Evolutionary conservation across 2,797 vertebrate species (phyloP).

Genomic region (Scarus forsteni): DNA sequence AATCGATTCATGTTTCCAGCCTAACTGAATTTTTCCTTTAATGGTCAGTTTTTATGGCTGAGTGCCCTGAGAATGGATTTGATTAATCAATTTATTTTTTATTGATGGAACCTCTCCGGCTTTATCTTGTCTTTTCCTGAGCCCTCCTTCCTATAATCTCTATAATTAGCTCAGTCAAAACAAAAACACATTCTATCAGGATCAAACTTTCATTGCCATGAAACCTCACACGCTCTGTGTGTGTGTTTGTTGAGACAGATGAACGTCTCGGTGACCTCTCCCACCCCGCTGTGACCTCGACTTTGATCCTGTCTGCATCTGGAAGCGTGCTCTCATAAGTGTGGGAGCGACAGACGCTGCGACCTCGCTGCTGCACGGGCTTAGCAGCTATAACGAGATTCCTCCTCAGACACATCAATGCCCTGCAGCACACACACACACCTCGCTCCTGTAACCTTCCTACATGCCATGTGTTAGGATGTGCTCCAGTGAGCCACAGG

Average conservation of each 20-base stretch:
- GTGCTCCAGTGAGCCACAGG: constrained; percentile 51
- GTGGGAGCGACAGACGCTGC: background rate
- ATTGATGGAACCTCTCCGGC: background rate
- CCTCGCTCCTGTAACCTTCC: constrained; percentile 20
- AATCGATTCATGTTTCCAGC: too few relatives aligned
- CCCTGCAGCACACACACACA: constrained; percentile 25
- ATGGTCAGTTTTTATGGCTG: background rate
- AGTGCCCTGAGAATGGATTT: background rate
- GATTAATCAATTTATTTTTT: background rate
- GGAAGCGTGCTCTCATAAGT: constrained; percentile 14
- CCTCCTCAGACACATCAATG: constrained; percentile 14
- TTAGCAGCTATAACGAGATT: constrained; percentile 39
- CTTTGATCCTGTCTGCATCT: constrained; percentile 11
- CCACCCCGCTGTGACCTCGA: background rate
- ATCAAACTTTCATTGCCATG: constrained; percentile 6
- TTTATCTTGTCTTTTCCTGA: background rate
- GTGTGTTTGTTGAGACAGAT: background rate
- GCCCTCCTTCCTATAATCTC: too few relatives aligned
- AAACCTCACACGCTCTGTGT: constrained; percentile 2
- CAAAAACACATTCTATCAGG: background rate
- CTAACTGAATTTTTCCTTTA: background rate
- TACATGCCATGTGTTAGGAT: constrained; percentile 26
- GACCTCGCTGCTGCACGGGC: background rate
- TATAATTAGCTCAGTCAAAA: background rate
- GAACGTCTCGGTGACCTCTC: background rate